Evolutionary conservation across 2,888 invertebrate genomes (phyloP).

Genomic region (Laspeyria flexula): DNA sequence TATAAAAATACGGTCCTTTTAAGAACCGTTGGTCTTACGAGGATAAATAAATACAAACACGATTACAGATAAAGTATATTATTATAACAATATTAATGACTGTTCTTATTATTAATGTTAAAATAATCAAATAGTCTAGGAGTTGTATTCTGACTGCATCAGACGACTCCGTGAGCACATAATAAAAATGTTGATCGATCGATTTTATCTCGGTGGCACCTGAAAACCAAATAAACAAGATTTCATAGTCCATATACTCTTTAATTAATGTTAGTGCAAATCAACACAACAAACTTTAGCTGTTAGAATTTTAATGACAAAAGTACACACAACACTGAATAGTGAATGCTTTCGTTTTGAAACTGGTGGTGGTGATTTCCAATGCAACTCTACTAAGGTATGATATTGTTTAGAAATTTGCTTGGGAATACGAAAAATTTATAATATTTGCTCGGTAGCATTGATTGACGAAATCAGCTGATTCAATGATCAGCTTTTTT

Average conservation of each 20-base stretch:
- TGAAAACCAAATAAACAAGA: slow-evolving; percentile 52
- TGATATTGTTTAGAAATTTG: too few species aligned
- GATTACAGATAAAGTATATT: not conserved
- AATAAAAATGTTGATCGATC: slow-evolving; percentile 37
- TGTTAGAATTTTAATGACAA: slow-evolving; percentile 9
- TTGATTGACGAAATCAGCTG: too few species aligned
- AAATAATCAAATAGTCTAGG: not conserved
- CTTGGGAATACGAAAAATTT: too few species aligned
- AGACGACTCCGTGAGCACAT: slow-evolving; percentile 34
- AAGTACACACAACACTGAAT: not conserved
- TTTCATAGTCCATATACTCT: not conserved
- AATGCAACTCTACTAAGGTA: too few species aligned
- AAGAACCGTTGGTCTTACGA: too few species aligned
- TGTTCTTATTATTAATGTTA: not conserved
- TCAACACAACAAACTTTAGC: slow-evolving; percentile 16
- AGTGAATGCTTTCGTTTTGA: too few species aligned
- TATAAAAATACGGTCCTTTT: too few species aligned
- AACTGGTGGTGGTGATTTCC: too few species aligned
- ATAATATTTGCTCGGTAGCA: too few species aligned
- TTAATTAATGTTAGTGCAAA: slow-evolving; percentile 29
- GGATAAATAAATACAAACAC: not conserved
- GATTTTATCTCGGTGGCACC: slow-evolving; percentile 41
- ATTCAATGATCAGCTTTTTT: too few species aligned
- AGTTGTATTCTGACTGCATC: slow-evolving; percentile 11
- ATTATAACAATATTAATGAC: not conserved